Conservation (phyloP, 2,113 vertebrate species). For the Salvelinus sp. region DNA sequence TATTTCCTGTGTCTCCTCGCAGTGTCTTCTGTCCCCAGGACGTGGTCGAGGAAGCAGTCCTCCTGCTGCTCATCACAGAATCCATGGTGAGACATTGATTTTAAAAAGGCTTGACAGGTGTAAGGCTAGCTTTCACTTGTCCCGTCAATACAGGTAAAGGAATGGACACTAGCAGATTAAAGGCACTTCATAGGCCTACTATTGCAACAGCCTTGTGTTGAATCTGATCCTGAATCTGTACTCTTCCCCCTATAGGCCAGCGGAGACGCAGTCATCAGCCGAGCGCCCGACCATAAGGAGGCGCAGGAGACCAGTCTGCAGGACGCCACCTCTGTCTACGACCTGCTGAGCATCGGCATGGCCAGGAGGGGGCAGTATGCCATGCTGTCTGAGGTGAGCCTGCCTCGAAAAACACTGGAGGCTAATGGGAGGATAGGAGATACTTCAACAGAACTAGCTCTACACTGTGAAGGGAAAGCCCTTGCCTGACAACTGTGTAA, state of each 20-base stretch:
- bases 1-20: conserved; percentile 68
- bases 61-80: conserved; percentile 94
- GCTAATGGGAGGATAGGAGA: conserved; percentile 19
- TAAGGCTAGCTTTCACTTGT: too few relatives aligned
- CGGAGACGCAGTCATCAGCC: conserved; percentile 90
- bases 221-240: neutral
- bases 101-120: too few relatives aligned
- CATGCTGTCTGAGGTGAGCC: conserved; percentile 93
- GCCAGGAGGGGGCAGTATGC: conserved; percentile 95
- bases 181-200: too few relatives aligned
- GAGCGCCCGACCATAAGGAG: conserved; percentile 86
- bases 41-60: conserved; percentile 95
- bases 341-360: conserved; percentile 94
- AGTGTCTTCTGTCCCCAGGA: conserved; percentile 96
- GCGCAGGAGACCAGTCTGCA: conserved; percentile 84
- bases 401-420: conserved; percentile 18
- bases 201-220: too few relatives aligned
- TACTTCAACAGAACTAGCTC: too few relatives aligned
- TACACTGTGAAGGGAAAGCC: too few relatives aligned
- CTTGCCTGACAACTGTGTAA: too few relatives aligned
- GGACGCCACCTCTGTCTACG: conserved; percentile 89
- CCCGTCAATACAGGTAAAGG: too few relatives aligned
- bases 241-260: conserved; percentile 78
- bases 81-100: conserved; percentile 88
- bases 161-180: too few relatives aligned